Conservation (phyloP, 2,797 vertebrate genomes). For the Rhabdomys pumilio region DNA sequence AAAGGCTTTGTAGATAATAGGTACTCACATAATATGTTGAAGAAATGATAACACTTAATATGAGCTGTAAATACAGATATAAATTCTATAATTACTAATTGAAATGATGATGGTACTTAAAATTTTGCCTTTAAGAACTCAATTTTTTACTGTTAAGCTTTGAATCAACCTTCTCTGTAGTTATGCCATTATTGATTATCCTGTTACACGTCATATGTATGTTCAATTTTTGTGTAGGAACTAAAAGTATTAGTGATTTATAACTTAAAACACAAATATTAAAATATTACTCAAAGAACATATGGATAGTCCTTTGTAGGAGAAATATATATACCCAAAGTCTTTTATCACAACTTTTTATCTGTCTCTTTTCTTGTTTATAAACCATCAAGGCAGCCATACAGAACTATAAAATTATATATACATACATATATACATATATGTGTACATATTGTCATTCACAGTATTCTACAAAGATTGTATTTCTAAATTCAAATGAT, state of each 20-base stretch:
- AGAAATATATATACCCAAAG: not conserved
- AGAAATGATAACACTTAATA: not conserved
- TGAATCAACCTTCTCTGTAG: not conserved
- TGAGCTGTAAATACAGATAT: not conserved
- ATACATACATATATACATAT: not conserved
- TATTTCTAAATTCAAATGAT: conserved; percentile 47
- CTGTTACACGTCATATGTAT: not conserved
- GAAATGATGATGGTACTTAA: conserved; percentile 2
- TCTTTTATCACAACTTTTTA: not conserved
- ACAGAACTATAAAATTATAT: not conserved
- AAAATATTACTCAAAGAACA: conserved; percentile 21
- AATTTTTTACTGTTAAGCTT: not conserved
- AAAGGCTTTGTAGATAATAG: not conserved
- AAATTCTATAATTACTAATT: conserved; percentile 8
- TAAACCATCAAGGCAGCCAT: conserved; percentile 1
- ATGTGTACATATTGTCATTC: not conserved
- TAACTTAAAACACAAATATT: not conserved
- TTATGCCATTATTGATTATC: not conserved
- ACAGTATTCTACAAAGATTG: conserved; percentile 29
- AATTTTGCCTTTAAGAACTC: conserved; percentile 23
- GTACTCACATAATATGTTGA: not conserved
- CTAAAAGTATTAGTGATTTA: not conserved
- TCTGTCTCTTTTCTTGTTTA: conserved; percentile 35
- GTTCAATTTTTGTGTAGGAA: not conserved
- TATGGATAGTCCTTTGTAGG: not conserved